Evolutionary conservation across 2,888 invertebrate genomes (phyloP), one percentile per base, ranked within the genome.

Genomic region (Fabriciana adippe): DNA sequence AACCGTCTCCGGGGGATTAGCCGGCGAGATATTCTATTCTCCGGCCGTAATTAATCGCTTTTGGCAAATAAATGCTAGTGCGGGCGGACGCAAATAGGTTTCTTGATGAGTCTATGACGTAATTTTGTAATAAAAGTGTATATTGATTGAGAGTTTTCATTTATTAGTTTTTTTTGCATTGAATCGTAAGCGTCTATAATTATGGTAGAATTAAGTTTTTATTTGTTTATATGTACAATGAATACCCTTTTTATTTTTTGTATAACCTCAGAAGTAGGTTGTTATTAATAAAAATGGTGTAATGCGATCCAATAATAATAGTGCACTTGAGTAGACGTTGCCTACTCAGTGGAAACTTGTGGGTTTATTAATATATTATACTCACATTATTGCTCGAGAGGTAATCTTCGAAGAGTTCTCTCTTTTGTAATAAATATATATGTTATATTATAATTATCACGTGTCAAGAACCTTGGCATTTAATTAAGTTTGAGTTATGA

Each of bases 11-110:
- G 86, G 88, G 86, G 89, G 87, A 91, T 91, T 87, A 90, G 87
- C 85, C 87, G 87, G 75, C 83, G 84, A 87, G 89, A 90, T 89
- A 89, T 89, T 90, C 89, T 90, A 90, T 92, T 90, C 90, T 90
- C 85, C 81, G 82, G 79, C 77, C 74, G 85, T 91, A 91, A 92
- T 91, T 91, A 90, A 92, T 92, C 88, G 91, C 89, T 89, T 91
- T 92, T 91, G 92, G 91, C 91, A 89, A 90, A 87, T 85, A 88
- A 87, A 86, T 86, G 87, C 83, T 79, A 75, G 83, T 70, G 72
- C 83, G 80, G 82, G 75, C 82, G 79, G 80, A 80, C 84, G 80
- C 81, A 83, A 89, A 87, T 87, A 85, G 83, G 81, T 83, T 81
- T 83, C 87, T 84, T 84, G 87, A 85, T 81, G 82, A 79, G 80